phyloP scores from a whole-genome alignment of 1,140 invertebrate species.

The Episyrphus balteatus region DNA sequence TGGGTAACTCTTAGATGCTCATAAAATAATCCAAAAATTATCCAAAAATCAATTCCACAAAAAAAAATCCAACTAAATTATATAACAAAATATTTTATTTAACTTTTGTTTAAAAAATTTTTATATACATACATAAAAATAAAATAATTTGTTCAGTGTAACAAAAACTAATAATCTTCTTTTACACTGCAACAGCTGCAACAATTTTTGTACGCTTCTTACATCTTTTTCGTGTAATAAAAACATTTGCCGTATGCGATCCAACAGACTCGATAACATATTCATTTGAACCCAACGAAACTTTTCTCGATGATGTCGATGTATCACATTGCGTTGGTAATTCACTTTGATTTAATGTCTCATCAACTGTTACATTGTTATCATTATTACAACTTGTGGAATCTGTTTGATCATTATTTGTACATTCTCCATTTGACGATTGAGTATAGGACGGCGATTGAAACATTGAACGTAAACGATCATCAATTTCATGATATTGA shows the following conservation, averaged over 20 bases:
- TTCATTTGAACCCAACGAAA: conserved; percentile 24
- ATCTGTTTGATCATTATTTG: too few relatives aligned
- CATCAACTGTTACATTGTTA: neutral
- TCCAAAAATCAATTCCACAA: too few relatives aligned
- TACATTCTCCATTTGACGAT: too few relatives aligned
- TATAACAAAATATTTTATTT: too few relatives aligned
- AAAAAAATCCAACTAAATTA: too few relatives aligned
- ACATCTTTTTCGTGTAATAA: conserved; percentile 13
- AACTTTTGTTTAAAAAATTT: too few relatives aligned
- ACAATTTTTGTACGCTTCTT: neutral
- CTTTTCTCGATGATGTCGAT: neutral
- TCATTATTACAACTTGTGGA: too few relatives aligned
- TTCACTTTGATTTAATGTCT: neutral
- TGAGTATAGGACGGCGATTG: conserved; percentile 3
- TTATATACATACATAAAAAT: too few relatives aligned
- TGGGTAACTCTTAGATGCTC: too few relatives aligned
- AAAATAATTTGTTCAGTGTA: too few relatives aligned
- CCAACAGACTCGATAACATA: conserved; percentile 26
- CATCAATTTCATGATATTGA: conserved; percentile 6
- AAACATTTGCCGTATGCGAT: conserved; percentile 7
- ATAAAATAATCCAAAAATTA: too few relatives aligned
- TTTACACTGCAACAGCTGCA: neutral
- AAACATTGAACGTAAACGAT: conserved; percentile 4
- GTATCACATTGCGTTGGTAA: neutral
- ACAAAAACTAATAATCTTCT: too few relatives aligned